Evolutionary conservation across 2,113 vertebrate species (phyloP).

Genomic region (Gobio gobio): DNA sequence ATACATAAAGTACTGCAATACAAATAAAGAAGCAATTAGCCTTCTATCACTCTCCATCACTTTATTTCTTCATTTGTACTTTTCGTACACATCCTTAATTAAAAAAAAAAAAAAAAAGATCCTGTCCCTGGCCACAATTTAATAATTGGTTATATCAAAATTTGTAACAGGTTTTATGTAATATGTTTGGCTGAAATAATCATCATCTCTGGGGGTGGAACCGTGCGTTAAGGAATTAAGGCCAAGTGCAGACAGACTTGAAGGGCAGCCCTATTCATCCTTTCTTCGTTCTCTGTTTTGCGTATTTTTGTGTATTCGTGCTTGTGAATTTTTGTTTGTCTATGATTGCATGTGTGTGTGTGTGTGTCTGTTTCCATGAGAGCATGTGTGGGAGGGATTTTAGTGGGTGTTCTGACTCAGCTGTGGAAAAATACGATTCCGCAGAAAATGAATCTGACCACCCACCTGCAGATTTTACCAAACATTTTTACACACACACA

Average conservation of each 20-base stretch:
- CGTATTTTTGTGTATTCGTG: slow-evolving; percentile 38
- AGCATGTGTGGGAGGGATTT: slow-evolving; percentile 41
- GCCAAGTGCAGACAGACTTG: slow-evolving; percentile 19
- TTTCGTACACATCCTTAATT: background rate
- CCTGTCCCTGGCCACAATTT: background rate
- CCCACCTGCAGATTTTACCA: slow-evolving; percentile 46
- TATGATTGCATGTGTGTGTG: slow-evolving; percentile 24
- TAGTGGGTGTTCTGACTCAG: slow-evolving; percentile 54
- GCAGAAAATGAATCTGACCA: slow-evolving; percentile 45
- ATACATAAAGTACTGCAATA: background rate
- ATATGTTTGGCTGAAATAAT: slow-evolving; percentile 29
- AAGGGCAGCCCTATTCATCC: slow-evolving; percentile 19
- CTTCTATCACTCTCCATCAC: background rate
- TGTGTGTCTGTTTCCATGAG: slow-evolving; percentile 42
- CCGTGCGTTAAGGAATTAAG: slow-evolving; percentile 29
- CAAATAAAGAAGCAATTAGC: background rate
- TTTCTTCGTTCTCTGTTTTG: slow-evolving; percentile 17
- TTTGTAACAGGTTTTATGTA: slow-evolving; percentile 26
- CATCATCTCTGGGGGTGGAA: slow-evolving; percentile 4
- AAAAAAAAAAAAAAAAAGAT: too few relatives aligned
- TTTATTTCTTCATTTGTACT: background rate
- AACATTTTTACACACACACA: slow-evolving; percentile 19
- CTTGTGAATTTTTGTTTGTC: slow-evolving; percentile 21
- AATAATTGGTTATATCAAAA: slow-evolving; percentile 19
- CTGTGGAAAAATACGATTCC: slow-evolving; percentile 46